These are phyloP conservation scores for Oegoconia quadripuncta DNA, from an alignment of 2,888 invertebrate species.

Conservation along the genomic window DNA sequence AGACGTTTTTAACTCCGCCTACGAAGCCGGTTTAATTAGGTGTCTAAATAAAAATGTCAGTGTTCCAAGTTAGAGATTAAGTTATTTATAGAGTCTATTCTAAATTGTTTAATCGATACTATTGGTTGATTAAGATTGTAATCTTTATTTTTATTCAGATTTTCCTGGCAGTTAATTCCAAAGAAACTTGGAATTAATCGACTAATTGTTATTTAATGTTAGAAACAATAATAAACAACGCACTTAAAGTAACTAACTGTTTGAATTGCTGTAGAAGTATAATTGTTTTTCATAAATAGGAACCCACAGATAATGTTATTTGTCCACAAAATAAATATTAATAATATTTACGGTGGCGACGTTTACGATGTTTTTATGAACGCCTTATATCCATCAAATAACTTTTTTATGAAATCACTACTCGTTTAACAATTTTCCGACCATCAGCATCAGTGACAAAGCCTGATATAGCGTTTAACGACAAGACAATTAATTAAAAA, in stretches of 20 bases:
- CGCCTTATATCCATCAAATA: constrained; percentile 55
- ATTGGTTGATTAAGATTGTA: constrained; percentile 11
- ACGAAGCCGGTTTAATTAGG: constrained; percentile 51
- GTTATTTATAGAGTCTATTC: constrained; percentile 45
- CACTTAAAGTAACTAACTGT: no score
- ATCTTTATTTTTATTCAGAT: constrained; percentile 14
- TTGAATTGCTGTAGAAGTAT: no score
- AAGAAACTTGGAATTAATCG: background rate
- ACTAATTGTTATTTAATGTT: no score
- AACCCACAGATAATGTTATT: background rate
- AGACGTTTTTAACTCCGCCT: constrained; percentile 61
- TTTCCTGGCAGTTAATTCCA: background rate
- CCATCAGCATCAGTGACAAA: constrained; percentile 65
- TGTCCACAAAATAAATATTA: constrained; percentile 8
- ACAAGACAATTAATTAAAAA: constrained; percentile 77
- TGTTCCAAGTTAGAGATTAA: constrained; percentile 41
- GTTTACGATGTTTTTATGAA: constrained; percentile 66
- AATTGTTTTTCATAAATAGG: no score
- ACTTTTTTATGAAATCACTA: constrained; percentile 72
- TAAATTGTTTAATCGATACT: constrained; percentile 14
- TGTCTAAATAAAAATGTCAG: constrained; percentile 44
- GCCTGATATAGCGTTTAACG: constrained; percentile 73
- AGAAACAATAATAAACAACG: background rate
- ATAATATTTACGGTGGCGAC: constrained; percentile 27
- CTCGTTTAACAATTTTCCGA: constrained; percentile 66